Evolutionary conservation across 1,140 invertebrate species (phyloP).

Genomic region (Anthonomus grandis): DNA sequence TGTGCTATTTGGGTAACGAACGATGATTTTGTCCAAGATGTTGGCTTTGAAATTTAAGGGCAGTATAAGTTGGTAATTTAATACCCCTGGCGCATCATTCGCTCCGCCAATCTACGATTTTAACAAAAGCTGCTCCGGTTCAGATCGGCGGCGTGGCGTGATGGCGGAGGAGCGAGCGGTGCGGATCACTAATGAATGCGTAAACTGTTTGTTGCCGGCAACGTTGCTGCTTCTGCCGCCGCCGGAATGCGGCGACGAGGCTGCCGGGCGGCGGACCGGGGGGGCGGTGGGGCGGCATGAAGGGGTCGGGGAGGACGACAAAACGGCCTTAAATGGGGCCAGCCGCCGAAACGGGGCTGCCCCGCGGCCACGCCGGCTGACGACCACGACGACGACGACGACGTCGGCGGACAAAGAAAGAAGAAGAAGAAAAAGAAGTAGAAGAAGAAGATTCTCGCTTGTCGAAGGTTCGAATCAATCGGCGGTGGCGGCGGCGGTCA

Average conservation of each 20-base stretch:
- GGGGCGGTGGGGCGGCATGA: conserved; percentile 30
- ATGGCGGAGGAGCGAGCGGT: conserved; percentile 1
- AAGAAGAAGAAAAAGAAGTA: conserved; percentile 16
- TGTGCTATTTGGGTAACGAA: too few species aligned
- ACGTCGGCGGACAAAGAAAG: conserved; percentile 21
- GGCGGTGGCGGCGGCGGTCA: too few species aligned
- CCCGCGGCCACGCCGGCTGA: conserved; percentile 20
- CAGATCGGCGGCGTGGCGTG: conserved; percentile 16
- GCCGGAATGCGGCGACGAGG: conserved; percentile 46
- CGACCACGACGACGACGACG: too few species aligned
- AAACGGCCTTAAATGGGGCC: conserved; percentile 23
- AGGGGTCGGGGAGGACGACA: conserved; percentile 10
- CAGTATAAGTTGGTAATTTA: too few species aligned
- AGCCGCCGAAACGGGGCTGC: conserved; percentile 21
- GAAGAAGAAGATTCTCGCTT: too few species aligned
- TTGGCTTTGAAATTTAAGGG: too few species aligned
- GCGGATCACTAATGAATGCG: conserved; percentile 47
- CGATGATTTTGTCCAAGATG: too few species aligned
- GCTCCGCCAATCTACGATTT: background rate
- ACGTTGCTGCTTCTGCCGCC: too few species aligned
- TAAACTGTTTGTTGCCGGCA: conserved; percentile 47
- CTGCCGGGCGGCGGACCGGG: too few species aligned
- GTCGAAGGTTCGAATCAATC: conserved; percentile 22
- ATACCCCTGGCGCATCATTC: background rate
- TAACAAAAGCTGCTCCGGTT: conserved; percentile 16